Conservation (phyloP, 2,888 invertebrate genomes). For the Melinaea menophilus region DNA sequence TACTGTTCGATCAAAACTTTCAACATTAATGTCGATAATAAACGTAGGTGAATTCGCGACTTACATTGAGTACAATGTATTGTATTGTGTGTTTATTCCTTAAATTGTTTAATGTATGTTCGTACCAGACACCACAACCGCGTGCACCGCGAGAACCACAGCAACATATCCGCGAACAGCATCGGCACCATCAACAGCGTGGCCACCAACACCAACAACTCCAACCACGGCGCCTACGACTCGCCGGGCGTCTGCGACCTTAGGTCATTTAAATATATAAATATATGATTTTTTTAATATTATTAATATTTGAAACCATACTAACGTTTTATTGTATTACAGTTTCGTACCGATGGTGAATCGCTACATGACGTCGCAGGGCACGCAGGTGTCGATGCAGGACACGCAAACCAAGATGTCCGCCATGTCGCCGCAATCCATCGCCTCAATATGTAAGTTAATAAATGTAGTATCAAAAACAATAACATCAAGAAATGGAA, state of each 20-base stretch:
- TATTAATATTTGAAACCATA: background rate
- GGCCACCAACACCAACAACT: constrained; percentile 64
- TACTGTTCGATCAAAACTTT: too few relatives aligned
- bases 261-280: constrained; percentile 42
- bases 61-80: too few relatives aligned
- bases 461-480: background rate
- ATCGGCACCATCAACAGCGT: constrained; percentile 72
- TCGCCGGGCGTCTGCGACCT: constrained; percentile 74
- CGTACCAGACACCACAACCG: constrained; percentile 81
- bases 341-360: constrained; percentile 76
- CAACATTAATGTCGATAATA: too few relatives aligned
- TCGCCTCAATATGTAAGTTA: constrained; percentile 72
- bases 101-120: too few relatives aligned
- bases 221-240: constrained; percentile 61
- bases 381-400: constrained; percentile 74
- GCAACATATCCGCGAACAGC: constrained; percentile 75
- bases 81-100: too few relatives aligned
- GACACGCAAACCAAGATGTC: constrained; percentile 70
- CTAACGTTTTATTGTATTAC: constrained; percentile 33
- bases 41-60: too few relatives aligned
- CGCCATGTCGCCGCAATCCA: constrained; percentile 74
- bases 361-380: constrained; percentile 76
- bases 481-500: background rate
- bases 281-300: background rate
- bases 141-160: constrained; percentile 82